phyloP scores from a whole-genome alignment of 2,888 invertebrate species.

The Gari tellinella region DNA sequence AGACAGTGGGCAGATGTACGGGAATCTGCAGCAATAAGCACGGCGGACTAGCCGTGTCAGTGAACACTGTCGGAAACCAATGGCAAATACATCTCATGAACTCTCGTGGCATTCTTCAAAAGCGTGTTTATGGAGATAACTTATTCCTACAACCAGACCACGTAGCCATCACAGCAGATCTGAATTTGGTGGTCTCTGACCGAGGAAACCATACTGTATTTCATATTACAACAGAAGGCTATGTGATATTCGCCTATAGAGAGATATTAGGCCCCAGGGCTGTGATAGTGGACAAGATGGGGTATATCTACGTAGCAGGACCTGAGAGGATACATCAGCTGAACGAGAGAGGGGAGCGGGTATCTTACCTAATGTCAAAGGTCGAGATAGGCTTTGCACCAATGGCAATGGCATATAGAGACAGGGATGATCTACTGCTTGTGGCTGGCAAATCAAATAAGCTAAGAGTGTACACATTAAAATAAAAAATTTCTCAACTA shows the following conservation, averaged over 20 bases:
- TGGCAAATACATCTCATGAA: conserved; percentile 59
- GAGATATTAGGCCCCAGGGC: conserved; percentile 45
- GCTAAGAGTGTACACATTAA: conserved; percentile 36
- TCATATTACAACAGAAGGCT: conserved; percentile 54
- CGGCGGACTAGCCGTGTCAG: conserved; percentile 47
- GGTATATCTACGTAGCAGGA: conserved; percentile 48
- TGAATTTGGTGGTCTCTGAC: conserved; percentile 51
- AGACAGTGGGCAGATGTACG: conserved; percentile 48
- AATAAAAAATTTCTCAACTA: too few species aligned
- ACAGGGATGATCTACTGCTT: conserved; percentile 41
- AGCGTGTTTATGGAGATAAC: conserved; percentile 49
- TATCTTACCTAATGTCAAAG: conserved; percentile 44
- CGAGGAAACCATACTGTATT: conserved; percentile 50
- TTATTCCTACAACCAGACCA: conserved; percentile 55
- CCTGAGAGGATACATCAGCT: conserved; percentile 49
- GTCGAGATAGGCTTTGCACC: conserved; percentile 55
- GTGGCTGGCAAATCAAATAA: conserved; percentile 54
- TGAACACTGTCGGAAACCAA: conserved; percentile 48
- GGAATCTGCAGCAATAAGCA: conserved; percentile 50
- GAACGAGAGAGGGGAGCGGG: conserved; percentile 49
- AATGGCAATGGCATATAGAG: conserved; percentile 30
- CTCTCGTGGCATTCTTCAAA: conserved; percentile 41
- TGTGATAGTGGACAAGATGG: conserved; percentile 47
- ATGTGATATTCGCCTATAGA: conserved; percentile 53
- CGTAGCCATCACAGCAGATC: conserved; percentile 45